Base-by-base conservation (phyloP, 2,797 vertebrate genomes). In the Gymnothorax javanicus region DNA sequence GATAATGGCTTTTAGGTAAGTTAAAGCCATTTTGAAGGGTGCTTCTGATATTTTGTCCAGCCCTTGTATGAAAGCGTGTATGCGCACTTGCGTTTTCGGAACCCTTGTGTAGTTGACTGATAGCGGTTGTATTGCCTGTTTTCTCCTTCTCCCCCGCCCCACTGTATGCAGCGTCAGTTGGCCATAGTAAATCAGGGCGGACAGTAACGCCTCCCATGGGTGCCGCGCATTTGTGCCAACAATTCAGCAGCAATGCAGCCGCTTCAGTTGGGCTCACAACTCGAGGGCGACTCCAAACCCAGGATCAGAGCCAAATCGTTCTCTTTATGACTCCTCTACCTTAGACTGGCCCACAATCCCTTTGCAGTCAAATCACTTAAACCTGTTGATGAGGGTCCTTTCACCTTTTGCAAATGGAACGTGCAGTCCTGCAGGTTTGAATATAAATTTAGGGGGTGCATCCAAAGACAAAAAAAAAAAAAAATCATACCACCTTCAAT, bases 241-340 rank as follows among this genome's bases (percentile, higher is more conserved):
- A 96, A 97, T 97, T 97, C 96, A 96, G 93, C 93, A 94, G 96
- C 97, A 97, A 98, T 97, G 97, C 96, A 97, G 96, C 96, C 94
- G 95, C 94, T 93, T 33, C 59, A 9, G 69, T 1, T 43, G 17
- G 13, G 73, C 71, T 58, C 54, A 9, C 20, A 4, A 52, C 71
- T 71, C 54, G 8, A 4, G 81, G 11, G 1, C 56, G 82, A 83
- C 82, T 56, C 57, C 56, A 43, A 56, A 17, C 52, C 8, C 7
- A 4, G 79, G 20, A 27, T 50, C 43, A 0, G 77, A 52, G 13
- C 83, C 43, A 58, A 85, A 79, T 83, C 82, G 77, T 57, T 73
- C 86, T 87, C 75, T 75, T 83, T 88, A 87, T 86, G 85, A 79
- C 86, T 56, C 54, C 25, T 83, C 81, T 86, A 73, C 67, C 20